These are phyloP conservation scores for Platyrinchus mystaceus DNA, from an alignment of 2,797 vertebrate genomes.

Conservation along the genomic window DNA sequence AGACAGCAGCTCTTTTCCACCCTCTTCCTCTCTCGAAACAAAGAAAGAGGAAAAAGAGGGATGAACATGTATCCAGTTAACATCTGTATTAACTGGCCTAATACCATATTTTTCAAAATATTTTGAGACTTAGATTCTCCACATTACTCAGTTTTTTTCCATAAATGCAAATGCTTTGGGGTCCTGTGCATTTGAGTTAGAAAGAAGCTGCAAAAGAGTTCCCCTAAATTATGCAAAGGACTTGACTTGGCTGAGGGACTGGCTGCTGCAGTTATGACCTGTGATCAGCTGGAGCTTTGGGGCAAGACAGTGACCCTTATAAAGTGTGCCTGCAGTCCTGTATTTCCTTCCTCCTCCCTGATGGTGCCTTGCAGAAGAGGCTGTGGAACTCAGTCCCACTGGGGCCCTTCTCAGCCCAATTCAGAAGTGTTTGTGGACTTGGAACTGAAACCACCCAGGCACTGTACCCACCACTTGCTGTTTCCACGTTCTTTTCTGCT, in stretches of 20 bases:
- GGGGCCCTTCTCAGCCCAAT: background rate
- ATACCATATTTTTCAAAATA: background rate
- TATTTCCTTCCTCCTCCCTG: background rate
- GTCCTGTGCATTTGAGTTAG: background rate
- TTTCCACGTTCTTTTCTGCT: background rate
- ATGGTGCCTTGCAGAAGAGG: background rate
- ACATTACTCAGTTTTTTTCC: background rate
- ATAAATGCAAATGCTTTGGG: background rate
- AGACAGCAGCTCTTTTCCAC: background rate
- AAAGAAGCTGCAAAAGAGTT: background rate
- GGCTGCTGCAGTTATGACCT: background rate
- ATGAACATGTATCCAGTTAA: fast-evolving
- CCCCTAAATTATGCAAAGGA: background rate
- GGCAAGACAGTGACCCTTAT: background rate
- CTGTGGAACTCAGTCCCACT: background rate
- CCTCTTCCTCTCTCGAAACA: fast-evolving
- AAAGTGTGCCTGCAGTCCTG: background rate
- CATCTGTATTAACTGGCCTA: background rate
- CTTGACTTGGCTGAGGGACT: background rate
- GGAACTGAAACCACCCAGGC: background rate
- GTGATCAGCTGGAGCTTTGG: background rate
- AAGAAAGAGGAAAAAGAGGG: background rate
- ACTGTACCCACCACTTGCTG: background rate
- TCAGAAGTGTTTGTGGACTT: background rate
- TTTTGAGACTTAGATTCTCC: background rate